Percentiles rank a stretch among this genome's conserved stretches.
phyloP scores from a whole-genome alignment of 1,140 invertebrate genomes.

The Lerema accius region DNA sequence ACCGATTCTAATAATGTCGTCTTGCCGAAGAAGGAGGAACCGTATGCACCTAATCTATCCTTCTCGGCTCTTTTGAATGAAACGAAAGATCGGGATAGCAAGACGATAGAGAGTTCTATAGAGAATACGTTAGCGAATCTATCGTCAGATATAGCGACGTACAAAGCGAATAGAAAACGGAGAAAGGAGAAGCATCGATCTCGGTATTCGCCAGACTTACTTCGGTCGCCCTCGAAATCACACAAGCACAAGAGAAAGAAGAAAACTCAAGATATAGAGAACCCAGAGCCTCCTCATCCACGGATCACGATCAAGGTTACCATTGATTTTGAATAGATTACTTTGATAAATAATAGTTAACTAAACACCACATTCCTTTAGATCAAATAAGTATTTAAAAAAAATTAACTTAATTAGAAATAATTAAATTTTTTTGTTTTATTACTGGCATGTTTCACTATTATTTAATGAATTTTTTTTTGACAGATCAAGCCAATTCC shows the following conservation, averaged over 20 bases:
- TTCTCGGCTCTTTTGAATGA: conserved; percentile 76
- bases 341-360: no score
- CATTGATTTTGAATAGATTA: conserved; percentile 9
- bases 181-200: conserved; percentile 87
- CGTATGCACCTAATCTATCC: conserved; percentile 70
- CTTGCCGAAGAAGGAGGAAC: conserved; percentile 55
- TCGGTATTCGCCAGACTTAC: conserved; percentile 86
- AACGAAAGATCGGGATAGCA: conserved; percentile 68
- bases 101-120: conserved; percentile 73
- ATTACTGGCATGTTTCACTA: no score
- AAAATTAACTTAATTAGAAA: no score
- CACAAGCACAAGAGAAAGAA: conserved; percentile 89
- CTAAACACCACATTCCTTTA: no score
- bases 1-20: conserved; percentile 50
- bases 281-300: conserved; percentile 85
- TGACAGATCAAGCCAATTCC: conserved; percentile 92
- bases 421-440: no score
- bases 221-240: conserved; percentile 83
- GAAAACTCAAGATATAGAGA: conserved; percentile 87
- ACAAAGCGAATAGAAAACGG: conserved; percentile 84
- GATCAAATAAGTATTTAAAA: no score
- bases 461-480: no score
- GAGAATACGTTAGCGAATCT: conserved; percentile 70
- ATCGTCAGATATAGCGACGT: conserved; percentile 73
- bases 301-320: conserved; percentile 90